Conservation (phyloP, 2,113 vertebrate genomes). For the Ctenodactylus gundi region DNA sequence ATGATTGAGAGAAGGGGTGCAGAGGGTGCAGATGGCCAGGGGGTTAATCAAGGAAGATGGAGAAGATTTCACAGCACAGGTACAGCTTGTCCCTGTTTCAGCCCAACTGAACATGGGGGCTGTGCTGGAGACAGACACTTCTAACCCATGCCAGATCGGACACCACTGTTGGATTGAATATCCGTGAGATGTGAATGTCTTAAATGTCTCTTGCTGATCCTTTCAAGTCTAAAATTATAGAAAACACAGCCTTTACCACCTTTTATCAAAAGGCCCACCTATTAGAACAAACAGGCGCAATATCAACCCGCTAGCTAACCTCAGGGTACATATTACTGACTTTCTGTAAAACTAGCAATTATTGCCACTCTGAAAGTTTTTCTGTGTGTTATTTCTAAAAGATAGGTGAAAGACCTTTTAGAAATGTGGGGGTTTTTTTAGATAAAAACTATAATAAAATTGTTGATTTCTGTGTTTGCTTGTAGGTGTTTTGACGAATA, state of each 20-base stretch:
- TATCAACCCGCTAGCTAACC: background rate
- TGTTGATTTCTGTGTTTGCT: background rate
- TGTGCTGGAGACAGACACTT: background rate
- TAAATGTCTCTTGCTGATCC: background rate
- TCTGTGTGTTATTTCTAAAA: background rate
- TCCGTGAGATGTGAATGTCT: background rate
- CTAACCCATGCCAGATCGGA: background rate
- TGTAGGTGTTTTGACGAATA: background rate
- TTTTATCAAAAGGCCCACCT: background rate
- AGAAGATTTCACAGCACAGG: background rate
- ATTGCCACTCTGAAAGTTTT: background rate
- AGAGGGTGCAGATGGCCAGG: background rate
- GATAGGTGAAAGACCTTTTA: background rate
- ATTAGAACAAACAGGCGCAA: background rate
- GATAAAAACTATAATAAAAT: background rate
- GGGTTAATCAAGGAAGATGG: background rate
- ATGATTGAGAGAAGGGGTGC: background rate
- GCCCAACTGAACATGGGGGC: background rate
- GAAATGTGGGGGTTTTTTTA: background rate
- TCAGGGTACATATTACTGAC: background rate
- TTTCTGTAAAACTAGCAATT: slow-evolving; percentile 10
- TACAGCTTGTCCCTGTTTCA: background rate
- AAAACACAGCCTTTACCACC: background rate
- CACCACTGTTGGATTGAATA: background rate
- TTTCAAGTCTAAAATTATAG: background rate